Conservation (phyloP, 2,888 invertebrate genomes). For the Eurois occulta region DNA sequence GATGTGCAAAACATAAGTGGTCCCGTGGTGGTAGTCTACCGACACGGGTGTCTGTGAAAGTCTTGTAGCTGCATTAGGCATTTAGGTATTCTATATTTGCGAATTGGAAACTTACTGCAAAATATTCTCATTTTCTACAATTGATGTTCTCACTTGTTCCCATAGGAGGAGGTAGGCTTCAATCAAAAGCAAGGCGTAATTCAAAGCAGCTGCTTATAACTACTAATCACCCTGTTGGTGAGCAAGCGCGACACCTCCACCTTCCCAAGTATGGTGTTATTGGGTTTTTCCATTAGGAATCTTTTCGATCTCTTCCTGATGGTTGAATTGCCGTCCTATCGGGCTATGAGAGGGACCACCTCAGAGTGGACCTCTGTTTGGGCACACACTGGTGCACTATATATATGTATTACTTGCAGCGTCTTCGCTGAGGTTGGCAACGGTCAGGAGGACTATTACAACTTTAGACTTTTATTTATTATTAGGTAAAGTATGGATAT, state of each 20-base stretch:
- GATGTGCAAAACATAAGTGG: neutral
- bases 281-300: neutral
- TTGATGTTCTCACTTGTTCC: neutral
- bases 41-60: neutral
- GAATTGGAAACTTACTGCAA: neutral
- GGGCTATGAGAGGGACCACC: neutral
- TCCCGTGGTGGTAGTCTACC: too few relatives aligned
- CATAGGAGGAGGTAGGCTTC: neutral
- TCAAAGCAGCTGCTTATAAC: neutral
- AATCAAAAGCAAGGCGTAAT: neutral
- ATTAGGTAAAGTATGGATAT: neutral
- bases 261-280: neutral
- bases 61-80: neutral
- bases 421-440: neutral
- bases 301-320: neutral
- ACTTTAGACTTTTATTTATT: neutral
- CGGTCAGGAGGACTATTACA: neutral
- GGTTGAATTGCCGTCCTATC: neutral
- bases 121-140: neutral
- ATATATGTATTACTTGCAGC: too few relatives aligned
- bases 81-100: neutral
- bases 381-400: neutral
- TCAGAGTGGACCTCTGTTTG: neutral
- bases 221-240: neutral
- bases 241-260: neutral